Base-by-base conservation (phyloP, 2,113 vertebrate genomes). In the Platichthys flesus region DNA sequence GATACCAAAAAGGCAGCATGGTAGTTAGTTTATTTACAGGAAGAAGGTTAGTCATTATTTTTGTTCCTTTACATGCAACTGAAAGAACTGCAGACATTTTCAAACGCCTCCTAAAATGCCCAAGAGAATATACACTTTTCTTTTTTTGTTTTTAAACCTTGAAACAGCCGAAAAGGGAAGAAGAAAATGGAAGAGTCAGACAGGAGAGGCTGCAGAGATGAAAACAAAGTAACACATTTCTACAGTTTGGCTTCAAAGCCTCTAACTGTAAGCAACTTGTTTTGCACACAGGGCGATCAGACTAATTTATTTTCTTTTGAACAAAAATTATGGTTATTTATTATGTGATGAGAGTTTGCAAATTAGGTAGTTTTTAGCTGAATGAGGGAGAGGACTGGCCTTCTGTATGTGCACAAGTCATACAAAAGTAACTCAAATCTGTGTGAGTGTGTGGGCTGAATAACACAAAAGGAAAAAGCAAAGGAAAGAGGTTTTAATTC, bases 261-360 rank as follows among this genome's bases (percentile, higher is more conserved):
- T 57, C 28, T 21, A n/a, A 21, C 1, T 61, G 54, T 47, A 47
- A 64, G 61, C 6, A 52, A 59, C 55, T 47, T 70, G 14, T 81
- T 85, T 21, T 49, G 55, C 74, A 67, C 59, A 16, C 55, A 49
- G 28, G 45, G 28, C 2, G 2, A 58, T 63, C 31, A 5, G 6
- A 58, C 62, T 57, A 1, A 75, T 54, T 67, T 51, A 70, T 37
- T 70, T 75, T 54, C 14, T n/a, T 67, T 62, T 81, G 35, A 85
- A 71, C 42, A 52, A 4, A 47, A 35, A 47, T 56, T 2, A 47
- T 49, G 16, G 3, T 62, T 45, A 31, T 61, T 67, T 56, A 56
- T 70, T 64, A 52, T 21, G 7, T 49, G 37, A 61, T 56, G 35
- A 59, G 1, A 28, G 28, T 71, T 45, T 69, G 26, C 21, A 67